Percentiles rank a stretch among this genome's conserved stretches.
These are phyloP conservation scores for Xyliphius kryptos DNA, from an alignment of 2,113 vertebrate species.

Conservation along the genomic window DNA sequence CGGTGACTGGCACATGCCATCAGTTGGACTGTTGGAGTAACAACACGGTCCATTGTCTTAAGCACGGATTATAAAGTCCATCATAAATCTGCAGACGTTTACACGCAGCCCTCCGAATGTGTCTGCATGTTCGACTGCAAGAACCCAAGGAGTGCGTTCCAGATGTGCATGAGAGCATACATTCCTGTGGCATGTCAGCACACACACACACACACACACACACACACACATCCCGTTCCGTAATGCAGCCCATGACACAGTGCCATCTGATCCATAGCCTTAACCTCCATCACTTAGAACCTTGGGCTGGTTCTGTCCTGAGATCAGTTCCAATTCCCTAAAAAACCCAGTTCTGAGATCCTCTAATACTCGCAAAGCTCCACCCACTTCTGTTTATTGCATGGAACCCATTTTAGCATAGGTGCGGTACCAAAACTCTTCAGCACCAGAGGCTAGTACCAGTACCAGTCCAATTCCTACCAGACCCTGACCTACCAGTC, in stretches of 20 bases:
- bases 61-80: neutral
- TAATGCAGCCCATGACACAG: neutral
- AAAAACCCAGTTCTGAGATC: too few species aligned
- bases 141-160: constrained; percentile 19
- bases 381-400: too few species aligned
- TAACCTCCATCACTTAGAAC: too few species aligned
- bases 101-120: neutral
- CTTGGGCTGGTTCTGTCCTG: too few species aligned
- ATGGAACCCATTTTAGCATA: too few species aligned
- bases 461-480: too few species aligned
- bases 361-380: too few species aligned
- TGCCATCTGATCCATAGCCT: neutral
- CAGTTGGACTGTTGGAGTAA: neutral
- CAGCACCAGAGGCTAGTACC: too few species aligned
- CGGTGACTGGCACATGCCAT: neutral
- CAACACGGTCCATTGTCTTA: neutral
- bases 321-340: too few species aligned
- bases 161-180: constrained; percentile 24
- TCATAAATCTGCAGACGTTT: neutral
- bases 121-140: neutral
- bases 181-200: constrained; percentile 14
- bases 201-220: constrained; percentile 8
- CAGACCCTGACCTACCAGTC: too few species aligned
- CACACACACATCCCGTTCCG: neutral
- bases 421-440: too few species aligned